A percentile compares a stretch with the other conserved stretches of the same genome.
phyloP scores from a whole-genome alignment of 1,140 invertebrate genomes.

The Daktulosphaira vitifoliae region DNA sequence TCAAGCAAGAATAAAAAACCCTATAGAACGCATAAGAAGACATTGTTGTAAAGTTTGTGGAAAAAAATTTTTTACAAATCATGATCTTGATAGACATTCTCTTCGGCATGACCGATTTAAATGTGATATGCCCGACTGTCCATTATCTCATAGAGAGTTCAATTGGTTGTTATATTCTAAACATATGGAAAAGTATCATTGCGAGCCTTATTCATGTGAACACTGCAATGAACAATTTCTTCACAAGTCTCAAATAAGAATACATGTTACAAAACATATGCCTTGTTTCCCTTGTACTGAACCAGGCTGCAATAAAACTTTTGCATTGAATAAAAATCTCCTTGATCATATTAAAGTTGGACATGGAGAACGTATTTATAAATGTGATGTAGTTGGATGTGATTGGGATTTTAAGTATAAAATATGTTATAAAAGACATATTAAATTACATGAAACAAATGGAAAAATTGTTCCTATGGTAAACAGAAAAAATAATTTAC shows the following conservation, averaged over 20 bases:
- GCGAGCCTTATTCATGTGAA: not conserved
- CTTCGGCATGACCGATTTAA: slow-evolving; percentile 2
- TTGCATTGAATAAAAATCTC: not conserved
- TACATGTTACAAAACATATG: not conserved
- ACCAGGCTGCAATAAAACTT: slow-evolving; percentile 1
- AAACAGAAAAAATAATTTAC: not conserved
- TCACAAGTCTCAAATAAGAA: not conserved
- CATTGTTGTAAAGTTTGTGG: not conserved
- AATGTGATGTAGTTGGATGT: slow-evolving; percentile 8
- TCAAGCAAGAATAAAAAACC: not conserved
- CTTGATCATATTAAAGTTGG: not conserved
- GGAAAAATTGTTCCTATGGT: slow-evolving; percentile 4
- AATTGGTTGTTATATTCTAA: not conserved
- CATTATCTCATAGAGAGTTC: not conserved
- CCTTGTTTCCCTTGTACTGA: not conserved
- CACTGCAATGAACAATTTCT: not conserved
- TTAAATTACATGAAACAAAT: slow-evolving; percentile 18
- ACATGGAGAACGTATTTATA: not conserved
- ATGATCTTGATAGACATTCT: not conserved
- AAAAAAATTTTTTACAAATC: not conserved
- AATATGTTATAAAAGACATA: not conserved
- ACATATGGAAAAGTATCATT: not conserved
- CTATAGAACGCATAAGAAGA: not conserved
- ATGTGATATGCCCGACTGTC: not conserved
- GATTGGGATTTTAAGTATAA: slow-evolving; percentile 9